Evolutionary conservation across 2,797 vertebrate genomes (phyloP).

Genomic region (Rhabdophis nuchalis): DNA sequence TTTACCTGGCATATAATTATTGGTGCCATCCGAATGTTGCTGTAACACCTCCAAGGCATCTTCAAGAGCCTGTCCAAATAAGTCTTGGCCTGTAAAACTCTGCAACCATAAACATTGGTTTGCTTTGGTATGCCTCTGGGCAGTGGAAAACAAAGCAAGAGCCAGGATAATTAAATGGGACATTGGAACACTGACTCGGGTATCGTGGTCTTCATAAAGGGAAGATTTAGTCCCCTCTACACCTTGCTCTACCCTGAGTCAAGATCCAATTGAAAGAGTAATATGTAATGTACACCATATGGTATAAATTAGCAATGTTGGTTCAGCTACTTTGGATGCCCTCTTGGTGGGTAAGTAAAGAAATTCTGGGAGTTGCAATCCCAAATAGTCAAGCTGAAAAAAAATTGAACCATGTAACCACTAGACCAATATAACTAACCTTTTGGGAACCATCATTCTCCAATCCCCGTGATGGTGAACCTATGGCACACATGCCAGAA

Average conservation of each 20-base stretch:
- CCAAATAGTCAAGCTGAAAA: background rate
- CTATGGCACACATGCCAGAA: too few relatives aligned
- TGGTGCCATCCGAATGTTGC: constrained; percentile 76
- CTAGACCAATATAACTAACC: background rate
- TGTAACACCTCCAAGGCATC: constrained; percentile 94
- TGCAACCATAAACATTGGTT: constrained; percentile 55
- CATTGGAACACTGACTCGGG: background rate
- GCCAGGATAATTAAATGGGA: background rate
- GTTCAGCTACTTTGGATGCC: background rate
- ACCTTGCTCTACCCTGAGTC: background rate
- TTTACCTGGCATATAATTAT: constrained; percentile 78
- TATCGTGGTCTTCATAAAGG: background rate
- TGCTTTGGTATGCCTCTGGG: background rate
- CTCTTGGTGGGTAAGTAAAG: background rate
- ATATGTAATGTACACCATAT: background rate
- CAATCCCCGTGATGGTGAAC: background rate
- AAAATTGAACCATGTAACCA: background rate
- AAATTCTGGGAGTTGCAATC: background rate
- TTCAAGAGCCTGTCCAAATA: constrained; percentile 86
- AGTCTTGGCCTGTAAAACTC: constrained; percentile 80
- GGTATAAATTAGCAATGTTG: background rate
- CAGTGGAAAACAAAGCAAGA: constrained; percentile 12
- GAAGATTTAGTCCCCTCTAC: background rate
- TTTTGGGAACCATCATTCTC: background rate
- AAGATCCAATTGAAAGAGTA: background rate